A percentile compares a stretch with the other conserved stretches of the same genome.
Conservation (phyloP, 2,888 invertebrate species). For the Atethmia centrago region DNA sequence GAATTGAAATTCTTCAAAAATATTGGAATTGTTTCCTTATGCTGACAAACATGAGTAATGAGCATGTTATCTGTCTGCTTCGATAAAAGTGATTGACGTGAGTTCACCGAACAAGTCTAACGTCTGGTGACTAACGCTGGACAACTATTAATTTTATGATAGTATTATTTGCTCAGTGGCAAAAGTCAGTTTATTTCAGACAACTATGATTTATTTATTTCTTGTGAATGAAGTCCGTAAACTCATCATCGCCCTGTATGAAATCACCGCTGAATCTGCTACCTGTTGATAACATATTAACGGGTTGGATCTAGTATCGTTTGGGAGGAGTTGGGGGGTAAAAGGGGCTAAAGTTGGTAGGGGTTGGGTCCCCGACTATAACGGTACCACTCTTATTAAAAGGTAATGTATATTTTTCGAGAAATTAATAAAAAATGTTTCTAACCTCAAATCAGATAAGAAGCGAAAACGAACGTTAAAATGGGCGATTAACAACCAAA, state of each 20-base stretch:
- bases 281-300: neutral
- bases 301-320: too few species aligned
- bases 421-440: too few species aligned
- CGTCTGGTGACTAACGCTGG: slow-evolving; percentile 36
- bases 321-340: too few species aligned
- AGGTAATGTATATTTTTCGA: too few species aligned
- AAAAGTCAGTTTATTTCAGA: neutral
- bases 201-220: slow-evolving; percentile 18
- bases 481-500: too few species aligned
- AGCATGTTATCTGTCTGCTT: slow-evolving; percentile 43
- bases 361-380: too few species aligned
- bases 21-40: slow-evolving; percentile 45
- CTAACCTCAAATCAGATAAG: too few species aligned
- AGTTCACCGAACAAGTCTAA: slow-evolving; percentile 36
- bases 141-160: slow-evolving; percentile 31
- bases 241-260: slow-evolving; percentile 7
- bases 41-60: slow-evolving; percentile 6
- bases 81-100: slow-evolving; percentile 51
- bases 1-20: slow-evolving; percentile 22
- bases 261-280: slow-evolving; percentile 16
- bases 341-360: too few species aligned
- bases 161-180: slow-evolving; percentile 8
- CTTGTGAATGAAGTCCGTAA: slow-evolving; percentile 24
- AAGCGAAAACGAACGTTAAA: too few species aligned
- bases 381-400: too few species aligned